These are phyloP conservation scores for Peromyscus aztecus DNA, from an alignment of 2,797 vertebrate species.

Conservation along the genomic window DNA sequence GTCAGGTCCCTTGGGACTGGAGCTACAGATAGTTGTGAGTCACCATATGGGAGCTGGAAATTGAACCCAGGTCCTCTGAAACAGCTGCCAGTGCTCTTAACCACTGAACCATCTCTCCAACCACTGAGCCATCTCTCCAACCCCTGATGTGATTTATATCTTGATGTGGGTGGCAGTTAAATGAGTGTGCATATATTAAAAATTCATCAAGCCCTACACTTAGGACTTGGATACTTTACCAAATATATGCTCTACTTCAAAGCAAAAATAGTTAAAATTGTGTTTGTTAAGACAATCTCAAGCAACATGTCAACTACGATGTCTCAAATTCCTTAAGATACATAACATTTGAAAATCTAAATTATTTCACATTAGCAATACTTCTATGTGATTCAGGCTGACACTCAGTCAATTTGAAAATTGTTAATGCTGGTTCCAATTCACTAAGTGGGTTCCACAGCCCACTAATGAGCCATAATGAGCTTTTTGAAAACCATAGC, in stretches of 20 bases:
- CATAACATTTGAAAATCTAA: background rate
- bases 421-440: background rate
- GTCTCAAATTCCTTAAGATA: background rate
- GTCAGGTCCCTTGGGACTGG: background rate
- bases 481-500: conserved; percentile 6
- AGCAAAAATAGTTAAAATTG: conserved; percentile 21
- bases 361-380: background rate
- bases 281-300: background rate
- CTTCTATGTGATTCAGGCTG: background rate
- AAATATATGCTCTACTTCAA: background rate
- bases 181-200: background rate
- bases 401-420: background rate
- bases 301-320: background rate
- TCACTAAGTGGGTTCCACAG: background rate
- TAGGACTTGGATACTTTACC: background rate
- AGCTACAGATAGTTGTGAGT: background rate
- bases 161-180: background rate
- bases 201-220: background rate
- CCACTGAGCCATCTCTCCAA: background rate
- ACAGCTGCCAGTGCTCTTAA: background rate
- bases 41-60: background rate
- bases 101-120: background rate
- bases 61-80: background rate
- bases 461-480: background rate
- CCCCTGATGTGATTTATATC: background rate